Conservation (phyloP, 2,113 vertebrate species). For the Mungos mungo region DNA sequence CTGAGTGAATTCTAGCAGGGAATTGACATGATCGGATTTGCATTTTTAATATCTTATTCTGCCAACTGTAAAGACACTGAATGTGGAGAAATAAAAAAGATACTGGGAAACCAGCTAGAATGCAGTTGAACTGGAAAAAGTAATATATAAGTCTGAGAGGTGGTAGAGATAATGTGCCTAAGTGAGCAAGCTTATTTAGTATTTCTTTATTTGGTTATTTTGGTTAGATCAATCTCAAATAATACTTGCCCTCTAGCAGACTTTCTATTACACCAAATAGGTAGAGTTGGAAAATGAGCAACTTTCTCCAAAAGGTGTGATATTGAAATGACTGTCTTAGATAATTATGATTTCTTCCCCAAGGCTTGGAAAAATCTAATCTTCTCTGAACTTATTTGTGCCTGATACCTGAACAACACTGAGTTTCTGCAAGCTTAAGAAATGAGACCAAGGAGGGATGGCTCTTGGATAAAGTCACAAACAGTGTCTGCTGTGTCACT, state of each 20-base stretch:
- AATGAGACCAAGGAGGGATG: not conserved
- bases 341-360: not conserved
- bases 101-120: not conserved
- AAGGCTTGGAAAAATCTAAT: not conserved
- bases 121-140: not conserved
- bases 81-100: not conserved
- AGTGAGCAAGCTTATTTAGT: not conserved
- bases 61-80: not conserved
- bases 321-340: not conserved
- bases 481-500: not conserved
- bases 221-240: not conserved
- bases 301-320: not conserved
- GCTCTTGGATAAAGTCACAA: not conserved
- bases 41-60: slow-evolving; percentile 15
- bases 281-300: not conserved
- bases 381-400: not conserved
- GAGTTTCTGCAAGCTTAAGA: not conserved
- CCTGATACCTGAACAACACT: not conserved
- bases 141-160: not conserved
- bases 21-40: not conserved
- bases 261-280: not conserved
- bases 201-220: not conserved
- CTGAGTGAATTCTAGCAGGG: not conserved
- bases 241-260: not conserved
- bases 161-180: not conserved